These are phyloP conservation scores for Flexamia atlantica DNA, from an alignment of 2,888 invertebrate genomes.

Conservation along the genomic window DNA sequence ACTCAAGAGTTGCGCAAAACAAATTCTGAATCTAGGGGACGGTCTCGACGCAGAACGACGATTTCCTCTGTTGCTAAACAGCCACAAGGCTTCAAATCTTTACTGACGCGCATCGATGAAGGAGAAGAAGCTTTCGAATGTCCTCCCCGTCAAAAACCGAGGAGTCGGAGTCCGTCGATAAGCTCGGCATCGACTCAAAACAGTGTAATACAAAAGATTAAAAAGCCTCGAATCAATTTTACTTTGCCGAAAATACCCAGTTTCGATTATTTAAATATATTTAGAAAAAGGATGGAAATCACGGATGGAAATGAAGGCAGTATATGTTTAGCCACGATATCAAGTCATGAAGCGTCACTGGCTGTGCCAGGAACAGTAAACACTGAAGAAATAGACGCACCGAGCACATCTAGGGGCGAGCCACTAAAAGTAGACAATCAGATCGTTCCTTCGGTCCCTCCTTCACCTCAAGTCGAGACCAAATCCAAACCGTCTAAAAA, in stretches of 20 bases:
- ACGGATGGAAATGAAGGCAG: not conserved
- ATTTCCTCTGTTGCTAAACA: not conserved
- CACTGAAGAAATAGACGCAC: not conserved
- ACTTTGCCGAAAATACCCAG: not conserved
- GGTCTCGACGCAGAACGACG: not conserved
- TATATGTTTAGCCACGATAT: not conserved
- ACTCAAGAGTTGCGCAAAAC: not conserved
- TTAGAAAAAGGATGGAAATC: not conserved
- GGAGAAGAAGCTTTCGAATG: constrained; percentile 6
- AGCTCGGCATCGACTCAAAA: not conserved
- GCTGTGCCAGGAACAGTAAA: not conserved
- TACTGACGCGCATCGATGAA: not conserved
- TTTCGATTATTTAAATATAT: not conserved
- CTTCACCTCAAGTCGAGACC: not conserved
- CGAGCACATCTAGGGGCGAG: not conserved
- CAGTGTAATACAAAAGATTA: not conserved
- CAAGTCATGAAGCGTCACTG: not conserved
- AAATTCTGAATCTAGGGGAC: not conserved
- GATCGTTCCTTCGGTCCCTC: not conserved
- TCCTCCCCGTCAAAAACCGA: not conserved
- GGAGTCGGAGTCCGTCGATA: not conserved
- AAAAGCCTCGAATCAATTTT: not conserved
- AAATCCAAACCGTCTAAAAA: not conserved
- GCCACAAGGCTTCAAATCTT: not conserved
- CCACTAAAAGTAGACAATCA: too few species aligned